These are phyloP conservation scores for Elgonia sp. DNA, from an alignment of 2,888 invertebrate genomes.

Conservation along the genomic window DNA sequence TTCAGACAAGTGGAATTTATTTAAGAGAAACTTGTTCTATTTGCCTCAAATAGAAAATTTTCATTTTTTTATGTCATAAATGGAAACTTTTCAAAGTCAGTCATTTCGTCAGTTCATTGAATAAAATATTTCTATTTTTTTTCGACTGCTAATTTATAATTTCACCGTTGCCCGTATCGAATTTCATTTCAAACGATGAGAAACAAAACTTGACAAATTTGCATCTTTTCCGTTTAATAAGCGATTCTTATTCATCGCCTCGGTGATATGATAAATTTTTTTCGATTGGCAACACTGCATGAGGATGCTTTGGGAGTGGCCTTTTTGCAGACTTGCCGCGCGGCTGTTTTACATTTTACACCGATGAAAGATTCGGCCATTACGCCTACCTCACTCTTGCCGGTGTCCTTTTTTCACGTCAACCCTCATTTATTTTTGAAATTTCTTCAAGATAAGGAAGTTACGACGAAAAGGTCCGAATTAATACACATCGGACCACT, in stretches of 20 bases:
- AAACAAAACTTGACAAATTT: slow-evolving; percentile 47
- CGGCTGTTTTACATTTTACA: slow-evolving; percentile 85
- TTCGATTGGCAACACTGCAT: slow-evolving; percentile 63
- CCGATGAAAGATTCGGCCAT: slow-evolving; percentile 83
- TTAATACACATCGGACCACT: slow-evolving; percentile 34
- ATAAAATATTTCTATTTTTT: not conserved
- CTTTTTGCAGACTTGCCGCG: slow-evolving; percentile 76
- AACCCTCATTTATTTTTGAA: slow-evolving; percentile 47
- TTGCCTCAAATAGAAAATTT: too few relatives aligned
- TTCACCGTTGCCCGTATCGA: slow-evolving; percentile 26
- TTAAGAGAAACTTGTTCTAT: too few relatives aligned
- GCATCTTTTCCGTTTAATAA: slow-evolving; percentile 61
- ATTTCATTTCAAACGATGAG: slow-evolving; percentile 1
- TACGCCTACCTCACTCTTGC: slow-evolving; percentile 75
- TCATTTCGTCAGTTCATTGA: too few relatives aligned
- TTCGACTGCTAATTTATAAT: not conserved
- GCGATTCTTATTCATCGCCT: slow-evolving; percentile 58
- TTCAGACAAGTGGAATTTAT: too few relatives aligned
- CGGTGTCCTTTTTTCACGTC: slow-evolving; percentile 48
- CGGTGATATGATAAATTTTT: slow-evolving; percentile 51
- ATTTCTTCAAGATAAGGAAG: slow-evolving; percentile 48
- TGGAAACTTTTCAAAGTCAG: too few relatives aligned
- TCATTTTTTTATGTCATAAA: too few relatives aligned
- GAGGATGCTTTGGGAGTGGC: slow-evolving; percentile 66
- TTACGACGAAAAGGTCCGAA: slow-evolving; percentile 42